Conservation (phyloP, 2,113 vertebrate species). For the Neotoma lepida region DNA sequence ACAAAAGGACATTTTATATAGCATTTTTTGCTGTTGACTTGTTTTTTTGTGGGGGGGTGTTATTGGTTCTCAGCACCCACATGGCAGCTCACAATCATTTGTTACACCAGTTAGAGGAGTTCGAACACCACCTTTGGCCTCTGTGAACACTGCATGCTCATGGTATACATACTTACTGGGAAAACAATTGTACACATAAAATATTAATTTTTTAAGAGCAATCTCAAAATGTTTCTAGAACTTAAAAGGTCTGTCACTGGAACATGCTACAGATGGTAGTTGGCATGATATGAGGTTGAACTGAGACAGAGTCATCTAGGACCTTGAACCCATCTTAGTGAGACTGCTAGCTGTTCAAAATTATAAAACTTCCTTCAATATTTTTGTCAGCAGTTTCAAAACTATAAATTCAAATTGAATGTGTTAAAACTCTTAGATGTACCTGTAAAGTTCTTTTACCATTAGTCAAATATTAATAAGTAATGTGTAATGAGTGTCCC, state of each 20-base stretch:
- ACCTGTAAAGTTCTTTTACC: background rate
- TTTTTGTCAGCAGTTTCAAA: slow-evolving; percentile 4
- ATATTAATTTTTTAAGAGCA: background rate
- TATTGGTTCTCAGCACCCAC: too few relatives aligned
- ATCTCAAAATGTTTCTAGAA: background rate
- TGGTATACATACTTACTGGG: background rate
- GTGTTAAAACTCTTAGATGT: background rate
- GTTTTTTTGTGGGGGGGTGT: too few relatives aligned
- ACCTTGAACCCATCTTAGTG: background rate
- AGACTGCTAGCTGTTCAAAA: background rate
- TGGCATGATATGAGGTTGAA: background rate
- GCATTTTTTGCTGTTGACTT: too few relatives aligned
- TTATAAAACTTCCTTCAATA: background rate
- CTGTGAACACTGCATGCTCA: background rate
- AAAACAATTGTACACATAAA: too few relatives aligned
- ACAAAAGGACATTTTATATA: too few relatives aligned
- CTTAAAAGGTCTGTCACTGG: background rate
- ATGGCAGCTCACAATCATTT: too few relatives aligned
- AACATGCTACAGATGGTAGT: background rate
- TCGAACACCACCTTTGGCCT: too few relatives aligned
- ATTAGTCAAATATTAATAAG: background rate
- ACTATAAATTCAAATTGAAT: background rate
- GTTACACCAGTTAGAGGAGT: too few relatives aligned
- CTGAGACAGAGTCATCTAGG: background rate
- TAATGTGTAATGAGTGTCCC: background rate